phyloP scores from a whole-genome alignment of 2,113 vertebrate genomes.

The Emydura subglobosa region DNA sequence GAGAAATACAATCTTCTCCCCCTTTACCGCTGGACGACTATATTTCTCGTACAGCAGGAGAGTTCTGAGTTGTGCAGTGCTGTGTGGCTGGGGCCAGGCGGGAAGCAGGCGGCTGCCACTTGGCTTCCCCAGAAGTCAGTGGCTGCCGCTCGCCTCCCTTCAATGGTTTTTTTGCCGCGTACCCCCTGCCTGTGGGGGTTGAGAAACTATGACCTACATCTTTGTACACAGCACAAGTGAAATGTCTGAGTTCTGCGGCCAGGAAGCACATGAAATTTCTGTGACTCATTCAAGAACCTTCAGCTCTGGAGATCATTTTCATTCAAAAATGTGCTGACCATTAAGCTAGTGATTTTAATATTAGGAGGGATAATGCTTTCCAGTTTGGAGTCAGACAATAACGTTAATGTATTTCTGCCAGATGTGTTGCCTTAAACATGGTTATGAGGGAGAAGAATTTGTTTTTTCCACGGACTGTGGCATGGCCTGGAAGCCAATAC shows the following conservation, averaged over 20 bases:
- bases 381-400: background rate
- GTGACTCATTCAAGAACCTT: background rate
- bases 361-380: background rate
- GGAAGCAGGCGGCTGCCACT: too few species aligned
- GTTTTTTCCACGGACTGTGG: background rate
- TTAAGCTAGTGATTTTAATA: background rate
- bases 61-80: too few species aligned
- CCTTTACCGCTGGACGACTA: too few species aligned
- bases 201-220: background rate
- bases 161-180: too few species aligned
- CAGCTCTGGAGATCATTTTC: background rate
- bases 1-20: too few species aligned
- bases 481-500: background rate
- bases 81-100: too few species aligned
- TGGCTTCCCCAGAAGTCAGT: too few species aligned
- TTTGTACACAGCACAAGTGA: background rate
- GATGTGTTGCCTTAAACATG: background rate
- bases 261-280: background rate
- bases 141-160: too few species aligned
- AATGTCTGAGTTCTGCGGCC: background rate
- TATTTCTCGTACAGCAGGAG: too few species aligned
- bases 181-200: too few species aligned
- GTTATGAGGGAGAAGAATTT: background rate
- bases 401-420: background rate
- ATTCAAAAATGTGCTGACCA: background rate